These are phyloP conservation scores for Rhaphigaster nebulosa DNA, from an alignment of 2,888 invertebrate species.

Conservation along the genomic window DNA sequence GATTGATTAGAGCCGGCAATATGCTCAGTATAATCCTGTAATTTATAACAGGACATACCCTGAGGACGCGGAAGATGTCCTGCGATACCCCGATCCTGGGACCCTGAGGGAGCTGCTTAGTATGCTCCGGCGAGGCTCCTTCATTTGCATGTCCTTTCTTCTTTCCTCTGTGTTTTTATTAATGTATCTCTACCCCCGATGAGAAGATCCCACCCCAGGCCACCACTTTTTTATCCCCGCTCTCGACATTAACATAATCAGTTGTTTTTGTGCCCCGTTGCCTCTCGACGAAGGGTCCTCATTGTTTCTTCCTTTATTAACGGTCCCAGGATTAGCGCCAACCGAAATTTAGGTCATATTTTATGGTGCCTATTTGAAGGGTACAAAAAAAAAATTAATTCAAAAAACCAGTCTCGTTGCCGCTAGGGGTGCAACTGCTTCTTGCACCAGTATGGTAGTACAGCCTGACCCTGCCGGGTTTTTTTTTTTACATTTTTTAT, in stretches of 20 bases:
- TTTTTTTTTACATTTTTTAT: conserved; percentile 1
- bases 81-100: background rate
- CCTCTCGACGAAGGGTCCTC: background rate
- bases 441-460: background rate
- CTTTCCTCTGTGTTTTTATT: conserved; percentile 58
- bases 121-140: conserved; percentile 22
- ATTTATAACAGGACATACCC: conserved; percentile 37
- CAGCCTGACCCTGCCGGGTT: background rate
- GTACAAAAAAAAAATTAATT: conserved; percentile 49
- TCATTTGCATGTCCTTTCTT: conserved; percentile 55
- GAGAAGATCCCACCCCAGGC: conserved; percentile 56
- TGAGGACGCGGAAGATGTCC: background rate
- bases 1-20: conserved; percentile 17
- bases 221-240: conserved; percentile 43
- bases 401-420: conserved; percentile 51
- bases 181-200: conserved; percentile 54
- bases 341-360: conserved; percentile 60
- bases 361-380: conserved; percentile 47
- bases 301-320: conserved; percentile 63
- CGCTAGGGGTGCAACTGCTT: background rate
- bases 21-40: background rate
- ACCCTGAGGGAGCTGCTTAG: conserved; percentile 9
- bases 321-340: conserved; percentile 59
- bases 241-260: conserved; percentile 58
- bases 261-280: conserved; percentile 51